Evolutionary conservation across 2,797 vertebrate species (phyloP).

Genomic region (Macropus fuliginosus): DNA sequence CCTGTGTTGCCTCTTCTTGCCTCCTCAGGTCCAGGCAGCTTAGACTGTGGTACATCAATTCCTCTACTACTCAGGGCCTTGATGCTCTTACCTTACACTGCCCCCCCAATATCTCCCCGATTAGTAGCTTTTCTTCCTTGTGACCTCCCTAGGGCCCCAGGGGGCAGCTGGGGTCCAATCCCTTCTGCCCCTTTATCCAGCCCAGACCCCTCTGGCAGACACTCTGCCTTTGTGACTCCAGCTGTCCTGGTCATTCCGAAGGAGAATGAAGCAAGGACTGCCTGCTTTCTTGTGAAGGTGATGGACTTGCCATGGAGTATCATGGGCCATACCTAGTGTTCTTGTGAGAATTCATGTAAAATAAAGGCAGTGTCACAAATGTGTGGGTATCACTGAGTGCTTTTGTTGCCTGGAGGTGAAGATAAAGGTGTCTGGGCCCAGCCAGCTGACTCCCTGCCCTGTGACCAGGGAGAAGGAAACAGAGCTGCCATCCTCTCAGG

Average conservation of each 20-base stretch:
- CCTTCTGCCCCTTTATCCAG: background rate
- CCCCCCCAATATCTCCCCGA: background rate
- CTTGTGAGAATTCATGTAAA: background rate
- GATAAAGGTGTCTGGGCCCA: background rate
- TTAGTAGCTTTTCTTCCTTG: background rate
- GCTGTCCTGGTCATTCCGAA: background rate
- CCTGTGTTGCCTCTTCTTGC: background rate
- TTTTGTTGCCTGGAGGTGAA: background rate
- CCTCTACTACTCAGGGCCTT: background rate
- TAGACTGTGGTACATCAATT: background rate
- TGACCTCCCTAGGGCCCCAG: background rate
- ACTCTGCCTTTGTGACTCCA: background rate
- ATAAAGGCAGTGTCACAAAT: background rate
- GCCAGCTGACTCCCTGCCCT: background rate
- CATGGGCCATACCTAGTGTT: background rate
- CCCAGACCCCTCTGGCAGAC: background rate
- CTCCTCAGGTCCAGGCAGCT: background rate
- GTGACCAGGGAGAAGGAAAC: background rate
- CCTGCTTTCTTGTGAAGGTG: background rate
- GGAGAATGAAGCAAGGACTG: background rate
- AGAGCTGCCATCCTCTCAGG: background rate
- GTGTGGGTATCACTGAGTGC: background rate
- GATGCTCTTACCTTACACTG: background rate
- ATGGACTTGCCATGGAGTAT: background rate
- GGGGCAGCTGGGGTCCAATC: background rate